These are phyloP conservation scores for Apantesis nais DNA, from an alignment of 2,888 invertebrate species.

Conservation along the genomic window DNA sequence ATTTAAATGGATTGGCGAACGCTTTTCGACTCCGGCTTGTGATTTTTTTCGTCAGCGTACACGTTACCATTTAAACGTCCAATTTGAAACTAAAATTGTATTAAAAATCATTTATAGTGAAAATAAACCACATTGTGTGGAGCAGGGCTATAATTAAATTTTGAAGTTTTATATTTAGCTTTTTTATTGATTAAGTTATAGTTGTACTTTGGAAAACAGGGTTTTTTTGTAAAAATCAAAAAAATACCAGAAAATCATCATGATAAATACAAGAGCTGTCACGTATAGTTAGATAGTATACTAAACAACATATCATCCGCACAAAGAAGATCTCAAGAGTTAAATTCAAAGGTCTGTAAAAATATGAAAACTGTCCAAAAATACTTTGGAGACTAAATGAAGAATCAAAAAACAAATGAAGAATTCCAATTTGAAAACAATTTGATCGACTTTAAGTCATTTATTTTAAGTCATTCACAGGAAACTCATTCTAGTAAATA, in stretches of 20 bases:
- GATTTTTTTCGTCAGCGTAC: not conserved
- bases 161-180: not conserved
- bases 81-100: not conserved
- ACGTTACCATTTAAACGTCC: constrained; percentile 1
- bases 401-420: too few species aligned
- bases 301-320: too few species aligned
- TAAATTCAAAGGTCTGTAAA: too few species aligned
- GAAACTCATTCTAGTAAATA: too few species aligned
- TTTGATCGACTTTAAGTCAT: too few species aligned
- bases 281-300: too few species aligned
- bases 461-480: too few species aligned
- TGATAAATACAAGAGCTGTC: not conserved
- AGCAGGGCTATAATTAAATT: not conserved
- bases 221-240: not conserved
- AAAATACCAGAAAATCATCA: not conserved
- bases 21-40: not conserved
- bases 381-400: too few species aligned
- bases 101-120: not conserved
- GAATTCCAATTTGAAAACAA: too few species aligned
- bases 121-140: too few species aligned
- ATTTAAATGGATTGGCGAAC: constrained; percentile 12
- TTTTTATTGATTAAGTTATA: not conserved
- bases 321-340: too few species aligned
- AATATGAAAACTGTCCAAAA: too few species aligned
- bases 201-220: not conserved